Base-by-base conservation (phyloP, 2,888 invertebrate species). In the Drosophila koepferae region DNA sequence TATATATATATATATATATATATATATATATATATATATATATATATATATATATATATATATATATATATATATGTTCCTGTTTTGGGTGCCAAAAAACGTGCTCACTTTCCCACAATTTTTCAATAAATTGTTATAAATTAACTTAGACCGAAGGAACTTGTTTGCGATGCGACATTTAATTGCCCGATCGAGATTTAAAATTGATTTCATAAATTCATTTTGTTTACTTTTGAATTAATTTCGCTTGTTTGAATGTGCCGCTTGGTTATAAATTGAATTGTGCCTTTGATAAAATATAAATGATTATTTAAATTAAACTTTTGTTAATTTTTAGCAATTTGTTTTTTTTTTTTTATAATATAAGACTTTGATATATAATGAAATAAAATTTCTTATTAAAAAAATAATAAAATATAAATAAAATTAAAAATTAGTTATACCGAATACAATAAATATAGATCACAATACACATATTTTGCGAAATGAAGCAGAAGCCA, bases 51-150 rank as follows among this genome's bases (percentile, higher is more conserved):
- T 40, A 8, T 40, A 16, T 79, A 20, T 20, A 28, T 28, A 28
- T 0, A 34, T 34, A n/a, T 40, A 8, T 40, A 16, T 28, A 53
- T 20, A 28, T 23, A 23, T 23, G 64, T 36, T 80, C 65, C 63
- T 69, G 63, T 43, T 59, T 40, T 16, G 43, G n/a, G 9, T 58
- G 59, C n/a, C 23, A 41, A 54, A 80, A 66, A 18, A 66, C 63
- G 48, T 43, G 54, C 23, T 71, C 64, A 40, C 63, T 63, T 82
- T 84, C 79, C 43, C 85, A 84, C 61, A 28, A 53, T 64, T 65
- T 63, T 55, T 77, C 65, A 68, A 54, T 41, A 59, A 48, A 58
- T 56, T 66, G 46, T 43, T 68, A 68, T 68, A 66, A 80, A 82
- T 79, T 66, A 28, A 14, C 46, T 43, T 20, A 7, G 18, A 44